A percentile compares a stretch with the other conserved stretches of the same genome.
Evolutionary conservation across 1,140 invertebrate genomes (phyloP).

Genomic region (Caerostris darwini): DNA sequence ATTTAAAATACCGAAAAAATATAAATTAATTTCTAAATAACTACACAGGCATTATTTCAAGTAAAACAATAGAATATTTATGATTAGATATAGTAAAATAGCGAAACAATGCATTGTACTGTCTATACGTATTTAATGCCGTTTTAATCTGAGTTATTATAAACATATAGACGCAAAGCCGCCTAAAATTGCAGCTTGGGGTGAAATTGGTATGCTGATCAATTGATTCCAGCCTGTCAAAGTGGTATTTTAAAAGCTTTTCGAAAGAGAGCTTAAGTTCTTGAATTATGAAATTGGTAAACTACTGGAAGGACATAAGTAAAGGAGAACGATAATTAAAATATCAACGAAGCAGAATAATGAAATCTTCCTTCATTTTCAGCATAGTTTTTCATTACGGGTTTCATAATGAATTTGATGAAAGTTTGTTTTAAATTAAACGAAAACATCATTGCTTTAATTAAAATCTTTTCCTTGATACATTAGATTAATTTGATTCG

Average conservation of each 20-base stretch:
- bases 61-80: not conserved
- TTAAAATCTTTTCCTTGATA: not conserved
- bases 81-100: not conserved
- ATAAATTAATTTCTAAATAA: too few relatives aligned
- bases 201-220: constrained; percentile 43
- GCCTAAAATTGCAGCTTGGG: not conserved
- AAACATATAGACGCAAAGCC: constrained; percentile 45
- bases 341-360: constrained; percentile 15
- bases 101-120: not conserved
- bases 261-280: constrained; percentile 37
- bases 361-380: constrained; percentile 19
- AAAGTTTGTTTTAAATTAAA: not conserved
- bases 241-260: constrained; percentile 56
- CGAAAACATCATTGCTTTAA: not conserved
- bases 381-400: not conserved
- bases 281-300: constrained; percentile 47
- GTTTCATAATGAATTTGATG: not conserved
- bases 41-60: too few relatives aligned
- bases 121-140: not conserved
- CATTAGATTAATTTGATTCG: not conserved
- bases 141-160: constrained; percentile 40
- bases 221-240: not conserved
- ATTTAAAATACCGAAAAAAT: too few relatives aligned
- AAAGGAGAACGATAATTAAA: constrained; percentile 50
- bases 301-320: constrained; percentile 37